Conservation (phyloP, 2,797 vertebrate genomes). For the Cynopterus sphinx region DNA sequence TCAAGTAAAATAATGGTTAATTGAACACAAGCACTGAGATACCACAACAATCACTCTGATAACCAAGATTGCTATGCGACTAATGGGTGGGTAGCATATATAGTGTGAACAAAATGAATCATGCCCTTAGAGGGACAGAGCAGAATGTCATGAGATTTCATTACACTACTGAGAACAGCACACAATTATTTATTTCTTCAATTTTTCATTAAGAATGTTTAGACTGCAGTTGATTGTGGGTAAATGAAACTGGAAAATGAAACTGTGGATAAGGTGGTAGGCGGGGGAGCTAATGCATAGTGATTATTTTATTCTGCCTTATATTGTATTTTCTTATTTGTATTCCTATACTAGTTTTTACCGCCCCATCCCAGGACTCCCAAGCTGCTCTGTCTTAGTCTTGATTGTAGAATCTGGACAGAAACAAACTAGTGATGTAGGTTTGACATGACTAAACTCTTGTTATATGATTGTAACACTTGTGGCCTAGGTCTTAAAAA, state of each 20-base stretch:
- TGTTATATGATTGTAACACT: not conserved
- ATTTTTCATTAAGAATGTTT: not conserved
- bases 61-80: no score
- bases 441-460: conserved; percentile 10
- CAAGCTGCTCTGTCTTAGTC: not conserved
- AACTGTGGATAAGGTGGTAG: not conserved
- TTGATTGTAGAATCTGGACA: not conserved
- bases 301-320: not conserved
- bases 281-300: not conserved
- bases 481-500: conserved; percentile 20
- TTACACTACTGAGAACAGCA: not conserved
- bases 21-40: no score
- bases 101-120: no score
- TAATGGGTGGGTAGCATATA: no score
- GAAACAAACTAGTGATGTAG: not conserved
- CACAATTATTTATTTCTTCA: not conserved
- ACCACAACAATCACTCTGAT: no score
- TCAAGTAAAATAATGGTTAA: no score
- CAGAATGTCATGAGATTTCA: no score
- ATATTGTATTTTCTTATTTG: not conserved
- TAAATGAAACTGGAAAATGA: not conserved
- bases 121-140: no score
- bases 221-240: not conserved
- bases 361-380: not conserved
- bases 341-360: not conserved